Conservation (phyloP, 2,113 vertebrate species). For the Chitala chitala region DNA sequence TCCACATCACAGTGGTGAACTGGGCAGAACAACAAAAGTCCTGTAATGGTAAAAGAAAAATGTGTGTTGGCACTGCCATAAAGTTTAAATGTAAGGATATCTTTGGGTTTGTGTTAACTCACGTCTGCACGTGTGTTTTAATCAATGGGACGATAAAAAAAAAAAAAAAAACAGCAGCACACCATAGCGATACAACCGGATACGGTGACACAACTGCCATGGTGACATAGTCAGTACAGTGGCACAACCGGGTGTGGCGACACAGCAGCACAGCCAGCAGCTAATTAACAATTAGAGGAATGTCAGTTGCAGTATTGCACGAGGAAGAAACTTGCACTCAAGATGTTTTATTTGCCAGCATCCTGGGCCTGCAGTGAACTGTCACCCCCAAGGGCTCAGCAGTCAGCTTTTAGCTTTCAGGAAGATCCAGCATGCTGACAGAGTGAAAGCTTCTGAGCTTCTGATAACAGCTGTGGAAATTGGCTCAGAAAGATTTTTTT, state of each 20-base stretch:
- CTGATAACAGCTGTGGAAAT: slow-evolving; percentile 12
- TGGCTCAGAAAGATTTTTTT: background rate
- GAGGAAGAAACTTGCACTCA: background rate
- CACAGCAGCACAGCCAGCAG: background rate
- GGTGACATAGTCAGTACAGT: too few relatives aligned
- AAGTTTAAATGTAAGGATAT: too few relatives aligned
- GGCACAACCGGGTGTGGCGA: too few relatives aligned
- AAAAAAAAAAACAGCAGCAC: background rate
- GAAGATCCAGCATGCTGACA: background rate
- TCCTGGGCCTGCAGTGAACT: background rate
- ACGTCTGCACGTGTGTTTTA: too few relatives aligned
- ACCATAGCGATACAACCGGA: too few relatives aligned
- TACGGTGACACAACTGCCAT: too few relatives aligned
- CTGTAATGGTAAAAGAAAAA: background rate
- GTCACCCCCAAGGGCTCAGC: background rate
- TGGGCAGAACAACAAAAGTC: too few relatives aligned
- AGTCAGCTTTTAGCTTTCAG: background rate
- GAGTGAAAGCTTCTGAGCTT: background rate
- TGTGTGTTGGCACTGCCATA: too few relatives aligned
- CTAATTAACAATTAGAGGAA: background rate
- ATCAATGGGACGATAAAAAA: too few relatives aligned
- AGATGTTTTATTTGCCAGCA: background rate
- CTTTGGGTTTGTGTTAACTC: too few relatives aligned
- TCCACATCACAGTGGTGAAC: background rate
- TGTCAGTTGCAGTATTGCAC: background rate